Conservation (phyloP, 2,797 vertebrate genomes). For the Loriculus beryllinus region DNA sequence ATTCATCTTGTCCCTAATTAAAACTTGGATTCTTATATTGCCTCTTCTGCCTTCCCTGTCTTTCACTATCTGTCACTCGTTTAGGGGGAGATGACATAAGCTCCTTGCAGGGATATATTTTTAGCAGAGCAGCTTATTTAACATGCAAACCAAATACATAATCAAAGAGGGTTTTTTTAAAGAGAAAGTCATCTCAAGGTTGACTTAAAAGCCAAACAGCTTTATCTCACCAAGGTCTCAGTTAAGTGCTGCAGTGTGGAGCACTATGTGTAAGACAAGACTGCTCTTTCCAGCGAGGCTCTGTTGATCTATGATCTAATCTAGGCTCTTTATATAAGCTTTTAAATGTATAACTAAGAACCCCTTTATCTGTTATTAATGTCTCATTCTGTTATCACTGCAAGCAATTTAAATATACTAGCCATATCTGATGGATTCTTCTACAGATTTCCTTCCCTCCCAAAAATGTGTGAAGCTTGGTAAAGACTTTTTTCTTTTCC, state of each 20-base stretch:
- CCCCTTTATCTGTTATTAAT: constrained; percentile 57
- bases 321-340: constrained; percentile 64
- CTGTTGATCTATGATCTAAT: constrained; percentile 64
- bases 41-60: neutral
- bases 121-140: constrained; percentile 62
- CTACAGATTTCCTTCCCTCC: constrained; percentile 35
- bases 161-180: constrained; percentile 46
- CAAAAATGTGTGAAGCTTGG: constrained; percentile 16
- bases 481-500: neutral
- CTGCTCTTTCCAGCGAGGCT: constrained; percentile 27
- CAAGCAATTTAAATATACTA: constrained; percentile 57
- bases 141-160: constrained; percentile 40
- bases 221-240: constrained; percentile 57
- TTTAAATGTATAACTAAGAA: constrained; percentile 60
- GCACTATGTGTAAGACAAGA: constrained; percentile 17
- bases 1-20: neutral
- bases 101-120: constrained; percentile 45
- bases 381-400: constrained; percentile 54
- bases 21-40: neutral
- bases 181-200: constrained; percentile 66
- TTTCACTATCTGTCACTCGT: neutral
- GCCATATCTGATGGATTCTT: constrained; percentile 60
- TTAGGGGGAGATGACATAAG: constrained; percentile 18
- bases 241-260: neutral
- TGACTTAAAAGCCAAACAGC: constrained; percentile 65